Evolutionary conservation across 2,888 invertebrate genomes (phyloP).

Genomic region (Altica lythri): DNA sequence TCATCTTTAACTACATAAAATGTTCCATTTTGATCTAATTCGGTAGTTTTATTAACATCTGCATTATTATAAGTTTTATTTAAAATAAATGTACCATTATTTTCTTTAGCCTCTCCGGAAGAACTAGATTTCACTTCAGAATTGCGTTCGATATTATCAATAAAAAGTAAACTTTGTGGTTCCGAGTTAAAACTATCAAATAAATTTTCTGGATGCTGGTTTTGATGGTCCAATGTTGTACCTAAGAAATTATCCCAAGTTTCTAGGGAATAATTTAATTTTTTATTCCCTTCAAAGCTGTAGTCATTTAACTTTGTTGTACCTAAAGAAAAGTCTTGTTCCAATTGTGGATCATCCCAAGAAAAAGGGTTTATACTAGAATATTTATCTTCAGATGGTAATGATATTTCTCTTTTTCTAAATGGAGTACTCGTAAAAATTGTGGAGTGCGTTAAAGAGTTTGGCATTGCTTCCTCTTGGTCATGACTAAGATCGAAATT

Average conservation of each 20-base stretch:
- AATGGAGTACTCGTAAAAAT: slow-evolving; percentile 45
- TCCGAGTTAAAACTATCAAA: slow-evolving; percentile 51
- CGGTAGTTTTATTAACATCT: no score
- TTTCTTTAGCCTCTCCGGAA: no score
- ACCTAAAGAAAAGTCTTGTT: neutral
- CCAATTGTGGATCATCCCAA: slow-evolving; percentile 18
- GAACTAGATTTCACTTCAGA: no score
- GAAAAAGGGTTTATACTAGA: slow-evolving; percentile 39
- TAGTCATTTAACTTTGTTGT: no score
- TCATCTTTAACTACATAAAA: no score
- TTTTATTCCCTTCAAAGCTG: slow-evolving; percentile 13
- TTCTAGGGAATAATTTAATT: slow-evolving; percentile 54
- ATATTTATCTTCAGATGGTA: slow-evolving; percentile 32
- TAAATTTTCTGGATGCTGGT: slow-evolving; percentile 43
- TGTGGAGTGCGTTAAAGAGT: slow-evolving; percentile 48
- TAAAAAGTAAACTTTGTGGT: slow-evolving; percentile 50
- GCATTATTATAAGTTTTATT: no score
- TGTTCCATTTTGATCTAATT: no score
- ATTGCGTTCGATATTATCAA: no score
- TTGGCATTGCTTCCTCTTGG: slow-evolving; percentile 49
- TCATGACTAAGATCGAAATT: slow-evolving; percentile 48
- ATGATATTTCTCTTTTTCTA: slow-evolving; percentile 33
- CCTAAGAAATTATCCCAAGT: slow-evolving; percentile 57
- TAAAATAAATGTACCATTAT: no score
- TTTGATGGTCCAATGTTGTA: slow-evolving; percentile 50